Conservation (phyloP, 2,113 vertebrate species). For the Lepisosteus oculatus region DNA sequence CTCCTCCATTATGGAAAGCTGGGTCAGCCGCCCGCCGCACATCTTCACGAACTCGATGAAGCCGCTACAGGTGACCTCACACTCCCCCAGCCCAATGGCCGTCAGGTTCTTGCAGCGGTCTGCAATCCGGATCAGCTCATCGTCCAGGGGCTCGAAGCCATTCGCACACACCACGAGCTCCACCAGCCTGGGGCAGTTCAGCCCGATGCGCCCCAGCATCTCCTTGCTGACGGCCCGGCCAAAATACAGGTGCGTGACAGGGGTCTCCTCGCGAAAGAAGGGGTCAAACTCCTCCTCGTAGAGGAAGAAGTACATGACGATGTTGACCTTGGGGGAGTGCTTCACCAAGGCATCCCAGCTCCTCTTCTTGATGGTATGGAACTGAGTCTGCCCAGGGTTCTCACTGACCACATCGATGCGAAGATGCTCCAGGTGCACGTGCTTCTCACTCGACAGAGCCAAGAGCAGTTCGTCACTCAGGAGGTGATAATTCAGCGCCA, state of each 20-base stretch:
- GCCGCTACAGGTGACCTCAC: conserved; percentile 65
- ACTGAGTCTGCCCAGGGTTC: conserved; percentile 59
- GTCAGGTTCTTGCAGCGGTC: conserved; percentile 63
- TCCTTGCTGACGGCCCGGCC: conserved; percentile 66
- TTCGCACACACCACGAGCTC: conserved; percentile 72
- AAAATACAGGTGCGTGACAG: conserved; percentile 70
- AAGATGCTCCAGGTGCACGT: conserved; percentile 68
- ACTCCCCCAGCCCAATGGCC: conserved; percentile 67
- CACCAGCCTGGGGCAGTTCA: conserved; percentile 64
- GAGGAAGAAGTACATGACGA: conserved; percentile 72
- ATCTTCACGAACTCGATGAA: conserved; percentile 69
- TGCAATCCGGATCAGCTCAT: conserved; percentile 63
- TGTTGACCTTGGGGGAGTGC: conserved; percentile 71
- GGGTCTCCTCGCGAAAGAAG: conserved; percentile 69
- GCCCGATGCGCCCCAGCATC: conserved; percentile 63
- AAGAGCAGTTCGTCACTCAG: conserved; percentile 67
- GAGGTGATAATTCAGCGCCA: conserved; percentile 71
- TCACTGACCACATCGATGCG: conserved; percentile 69
- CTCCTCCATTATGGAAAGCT: conserved; percentile 73
- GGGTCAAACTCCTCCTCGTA: conserved; percentile 68
- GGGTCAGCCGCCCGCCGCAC: conserved; percentile 67
- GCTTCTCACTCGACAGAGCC: conserved; percentile 68
- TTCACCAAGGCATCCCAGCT: conserved; percentile 69
- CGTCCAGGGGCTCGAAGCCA: conserved; percentile 64
- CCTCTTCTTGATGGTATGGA: conserved; percentile 67